A percentile compares a stretch with the other conserved stretches of the same genome.
phyloP scores from a whole-genome alignment of 1,140 invertebrate species.

The Zaprionus davidi region DNA sequence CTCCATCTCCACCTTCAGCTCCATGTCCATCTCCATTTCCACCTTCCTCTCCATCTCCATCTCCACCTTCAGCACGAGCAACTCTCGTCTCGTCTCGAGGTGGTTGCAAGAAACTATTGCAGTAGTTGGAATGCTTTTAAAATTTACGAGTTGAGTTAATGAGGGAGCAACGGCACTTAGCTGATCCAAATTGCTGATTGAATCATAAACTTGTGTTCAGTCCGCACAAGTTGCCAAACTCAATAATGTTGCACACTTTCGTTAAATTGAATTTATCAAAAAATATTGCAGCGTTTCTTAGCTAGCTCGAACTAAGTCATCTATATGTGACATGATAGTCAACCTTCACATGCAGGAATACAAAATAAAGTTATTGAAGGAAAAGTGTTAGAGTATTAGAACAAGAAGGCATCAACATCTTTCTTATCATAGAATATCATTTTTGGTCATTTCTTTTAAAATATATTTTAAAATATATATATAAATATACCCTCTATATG shows the following conservation, averaged over 20 bases:
- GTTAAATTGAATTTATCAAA: conserved; percentile 20
- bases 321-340: too few relatives aligned
- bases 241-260: conserved; percentile 15
- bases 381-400: too few relatives aligned
- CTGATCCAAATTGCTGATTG: conserved; percentile 58
- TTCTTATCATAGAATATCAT: too few relatives aligned
- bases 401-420: too few relatives aligned
- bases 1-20: too few relatives aligned
- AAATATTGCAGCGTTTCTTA: background rate
- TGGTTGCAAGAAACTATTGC: conserved; percentile 39
- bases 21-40: background rate
- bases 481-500: too few relatives aligned
- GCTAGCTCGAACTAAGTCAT: too few relatives aligned
- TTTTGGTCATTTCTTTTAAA: too few relatives aligned
- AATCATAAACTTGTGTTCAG: conserved; percentile 40
- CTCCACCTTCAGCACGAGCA: background rate
- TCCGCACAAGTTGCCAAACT: background rate
- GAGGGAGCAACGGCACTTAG: conserved; percentile 42
- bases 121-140: conserved; percentile 53
- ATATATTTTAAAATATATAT: too few relatives aligned
- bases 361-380: too few relatives aligned
- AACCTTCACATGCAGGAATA: too few relatives aligned
- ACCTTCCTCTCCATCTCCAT: background rate
- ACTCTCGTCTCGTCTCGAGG: background rate
- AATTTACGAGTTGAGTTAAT: conserved; percentile 58